These are phyloP conservation scores for Enteromius anoplus DNA, from an alignment of 2,797 vertebrate species.

Conservation along the genomic window DNA sequence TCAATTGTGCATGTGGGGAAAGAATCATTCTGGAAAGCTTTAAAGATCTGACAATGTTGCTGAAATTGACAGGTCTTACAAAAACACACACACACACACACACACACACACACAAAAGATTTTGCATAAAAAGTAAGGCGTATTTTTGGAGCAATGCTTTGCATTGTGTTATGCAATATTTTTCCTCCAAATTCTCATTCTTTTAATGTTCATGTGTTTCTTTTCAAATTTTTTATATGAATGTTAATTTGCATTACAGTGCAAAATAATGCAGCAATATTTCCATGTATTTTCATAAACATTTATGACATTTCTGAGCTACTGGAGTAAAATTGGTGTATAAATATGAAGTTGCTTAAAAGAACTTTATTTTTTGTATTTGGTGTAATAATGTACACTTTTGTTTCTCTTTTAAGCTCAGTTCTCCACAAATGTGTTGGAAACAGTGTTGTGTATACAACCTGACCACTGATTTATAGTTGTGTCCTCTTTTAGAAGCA, in stretches of 20 bases:
- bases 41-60: neutral
- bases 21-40: neutral
- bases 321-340: neutral
- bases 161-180: neutral
- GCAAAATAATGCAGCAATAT: neutral
- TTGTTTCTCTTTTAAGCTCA: too few relatives aligned
- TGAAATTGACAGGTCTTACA: conserved; percentile 18
- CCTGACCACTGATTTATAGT: too few relatives aligned
- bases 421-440: too few relatives aligned
- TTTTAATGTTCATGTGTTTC: neutral
- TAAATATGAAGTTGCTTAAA: neutral
- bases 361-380: too few relatives aligned
- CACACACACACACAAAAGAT: neutral
- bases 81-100: conserved; percentile 11
- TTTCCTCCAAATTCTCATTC: neutral
- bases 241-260: neutral
- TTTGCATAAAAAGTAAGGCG: neutral
- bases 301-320: too few relatives aligned
- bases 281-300: neutral
- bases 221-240: neutral
- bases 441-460: too few relatives aligned
- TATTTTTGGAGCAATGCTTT: conserved; percentile 1
- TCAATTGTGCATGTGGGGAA: conserved; percentile 7
- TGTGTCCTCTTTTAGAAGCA: too few relatives aligned
- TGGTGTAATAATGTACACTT: too few relatives aligned